Conservation (phyloP, 2,113 vertebrate genomes). For the Cynocephalus volans region DNA sequence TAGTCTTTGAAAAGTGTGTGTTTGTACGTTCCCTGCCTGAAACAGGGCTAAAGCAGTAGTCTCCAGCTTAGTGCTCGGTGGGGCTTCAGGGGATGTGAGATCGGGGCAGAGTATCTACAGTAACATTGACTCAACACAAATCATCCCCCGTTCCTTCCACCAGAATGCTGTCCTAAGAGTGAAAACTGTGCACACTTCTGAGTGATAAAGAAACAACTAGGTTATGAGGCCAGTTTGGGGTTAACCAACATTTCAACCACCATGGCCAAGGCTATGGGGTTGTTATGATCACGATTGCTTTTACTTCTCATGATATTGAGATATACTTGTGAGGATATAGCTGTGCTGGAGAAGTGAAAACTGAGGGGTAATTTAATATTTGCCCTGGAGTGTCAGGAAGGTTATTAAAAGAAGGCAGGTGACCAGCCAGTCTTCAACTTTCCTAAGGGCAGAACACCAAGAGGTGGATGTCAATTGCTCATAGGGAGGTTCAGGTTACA, state of each 20-base stretch:
- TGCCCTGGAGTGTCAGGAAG: neutral
- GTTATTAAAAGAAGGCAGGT: constrained; percentile 19
- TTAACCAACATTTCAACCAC: neutral
- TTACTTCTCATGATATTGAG: neutral
- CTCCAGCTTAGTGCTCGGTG: neutral
- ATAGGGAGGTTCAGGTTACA: neutral
- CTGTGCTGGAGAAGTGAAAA: neutral
- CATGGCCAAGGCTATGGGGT: neutral
- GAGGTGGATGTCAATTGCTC: neutral
- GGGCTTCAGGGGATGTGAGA: neutral
- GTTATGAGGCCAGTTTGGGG: neutral
- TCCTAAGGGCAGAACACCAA: neutral
- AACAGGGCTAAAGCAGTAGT: neutral
- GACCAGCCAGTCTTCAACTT: neutral
- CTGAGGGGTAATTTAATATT: neutral
- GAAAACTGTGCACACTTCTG: neutral
- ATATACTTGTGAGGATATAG: neutral
- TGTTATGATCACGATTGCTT: neutral
- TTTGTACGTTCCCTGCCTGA: neutral
- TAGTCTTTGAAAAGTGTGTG: neutral
- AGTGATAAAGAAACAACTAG: neutral
- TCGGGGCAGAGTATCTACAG: neutral
- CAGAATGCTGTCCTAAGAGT: neutral
- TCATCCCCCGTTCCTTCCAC: neutral
- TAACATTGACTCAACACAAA: neutral